phyloP scores from a whole-genome alignment of 2,797 vertebrate species.

The Gephyroberyx darwinii region DNA sequence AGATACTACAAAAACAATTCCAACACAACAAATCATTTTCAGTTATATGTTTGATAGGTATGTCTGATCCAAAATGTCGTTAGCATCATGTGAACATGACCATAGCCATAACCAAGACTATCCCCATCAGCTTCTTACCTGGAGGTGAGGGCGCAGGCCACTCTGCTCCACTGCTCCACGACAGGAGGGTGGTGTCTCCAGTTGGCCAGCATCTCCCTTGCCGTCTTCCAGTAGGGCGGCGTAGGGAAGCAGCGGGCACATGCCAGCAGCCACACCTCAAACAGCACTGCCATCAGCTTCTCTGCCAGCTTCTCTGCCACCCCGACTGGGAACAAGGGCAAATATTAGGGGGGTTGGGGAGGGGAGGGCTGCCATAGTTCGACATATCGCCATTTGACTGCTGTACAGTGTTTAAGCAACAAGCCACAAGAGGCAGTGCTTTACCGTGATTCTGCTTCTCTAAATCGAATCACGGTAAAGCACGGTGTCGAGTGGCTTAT shows the following conservation, averaged over 20 bases:
- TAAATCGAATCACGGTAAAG: too few relatives aligned
- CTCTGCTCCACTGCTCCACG: slow-evolving; percentile 98
- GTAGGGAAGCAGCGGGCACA: slow-evolving; percentile 95
- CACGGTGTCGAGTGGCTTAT: background rate
- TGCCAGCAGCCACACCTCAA: slow-evolving; percentile 95
- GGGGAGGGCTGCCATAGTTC: background rate
- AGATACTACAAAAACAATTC: too few relatives aligned
- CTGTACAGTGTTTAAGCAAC: too few relatives aligned
- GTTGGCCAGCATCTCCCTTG: slow-evolving; percentile 96
- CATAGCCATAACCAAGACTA: too few relatives aligned
- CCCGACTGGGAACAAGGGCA: slow-evolving; percentile 80
- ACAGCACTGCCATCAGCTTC: slow-evolving; percentile 93
- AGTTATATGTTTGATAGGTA: too few relatives aligned
- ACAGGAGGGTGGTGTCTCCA: slow-evolving; percentile 97
- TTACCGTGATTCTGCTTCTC: too few relatives aligned
- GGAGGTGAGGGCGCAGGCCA: slow-evolving; percentile 94
- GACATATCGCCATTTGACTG: background rate
- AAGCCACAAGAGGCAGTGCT: too few relatives aligned
- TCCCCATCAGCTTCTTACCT: slow-evolving; percentile 78
- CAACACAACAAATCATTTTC: too few relatives aligned
- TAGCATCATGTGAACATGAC: too few relatives aligned
- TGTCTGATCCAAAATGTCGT: too few relatives aligned
- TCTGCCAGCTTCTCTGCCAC: slow-evolving; percentile 95
- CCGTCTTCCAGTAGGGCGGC: slow-evolving; percentile 97
- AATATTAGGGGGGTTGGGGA: background rate